phyloP scores from a whole-genome alignment of 2,113 vertebrate genomes.

The Oncorhynchus keta region DNA sequence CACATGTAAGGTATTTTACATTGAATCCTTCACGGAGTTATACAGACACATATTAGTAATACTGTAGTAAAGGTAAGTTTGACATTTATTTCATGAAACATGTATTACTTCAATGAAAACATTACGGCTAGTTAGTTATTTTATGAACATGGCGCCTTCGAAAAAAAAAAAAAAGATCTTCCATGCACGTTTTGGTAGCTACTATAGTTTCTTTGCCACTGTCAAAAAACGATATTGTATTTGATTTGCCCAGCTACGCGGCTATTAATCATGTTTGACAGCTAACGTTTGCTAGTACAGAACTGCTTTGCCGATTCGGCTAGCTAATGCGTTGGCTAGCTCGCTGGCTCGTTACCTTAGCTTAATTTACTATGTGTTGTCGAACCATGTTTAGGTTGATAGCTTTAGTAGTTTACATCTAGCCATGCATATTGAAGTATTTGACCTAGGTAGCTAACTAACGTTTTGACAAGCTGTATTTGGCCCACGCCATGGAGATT shows the following conservation, averaged over 20 bases:
- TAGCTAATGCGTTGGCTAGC: no score
- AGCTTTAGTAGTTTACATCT: no score
- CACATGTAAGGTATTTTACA: constrained; percentile 63
- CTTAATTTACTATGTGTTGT: no score
- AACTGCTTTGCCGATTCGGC: background rate
- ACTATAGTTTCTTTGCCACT: no score
- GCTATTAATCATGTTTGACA: constrained; percentile 7
- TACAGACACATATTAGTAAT: constrained; percentile 49
- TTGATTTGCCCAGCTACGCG: constrained; percentile 41
- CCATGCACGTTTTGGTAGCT: no score
- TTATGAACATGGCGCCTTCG: constrained; percentile 82
- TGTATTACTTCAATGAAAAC: constrained; percentile 37
- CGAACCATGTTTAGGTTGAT: no score
- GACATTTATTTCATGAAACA: constrained; percentile 3
- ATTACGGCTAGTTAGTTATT: constrained; percentile 21
- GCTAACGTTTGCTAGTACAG: background rate
- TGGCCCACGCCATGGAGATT: no score
- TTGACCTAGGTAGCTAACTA: no score
- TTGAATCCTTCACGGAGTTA: constrained; percentile 47
- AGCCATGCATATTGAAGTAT: no score
- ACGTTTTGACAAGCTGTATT: no score
- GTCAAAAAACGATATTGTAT: constrained; percentile 45
- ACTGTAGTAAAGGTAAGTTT: constrained; percentile 68
- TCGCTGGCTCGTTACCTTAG: no score
- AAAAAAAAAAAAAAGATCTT: background rate